phyloP scores from a whole-genome alignment of 2,888 invertebrate species.

The Nomada lathburiana region DNA sequence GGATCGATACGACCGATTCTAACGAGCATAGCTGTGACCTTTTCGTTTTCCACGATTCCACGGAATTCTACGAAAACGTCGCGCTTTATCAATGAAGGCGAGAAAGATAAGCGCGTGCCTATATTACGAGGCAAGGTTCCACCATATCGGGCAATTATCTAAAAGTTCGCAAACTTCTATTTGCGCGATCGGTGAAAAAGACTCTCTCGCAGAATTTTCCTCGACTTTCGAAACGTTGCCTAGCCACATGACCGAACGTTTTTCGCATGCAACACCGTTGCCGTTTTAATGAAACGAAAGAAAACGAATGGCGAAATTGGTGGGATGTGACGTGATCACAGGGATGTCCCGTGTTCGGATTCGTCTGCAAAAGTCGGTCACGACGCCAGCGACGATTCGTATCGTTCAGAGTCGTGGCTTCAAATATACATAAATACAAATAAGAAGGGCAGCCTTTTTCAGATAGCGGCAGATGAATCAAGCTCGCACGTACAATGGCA shows the following conservation, averaged over 20 bases:
- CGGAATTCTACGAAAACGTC: not conserved
- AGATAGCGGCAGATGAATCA: conserved; percentile 49
- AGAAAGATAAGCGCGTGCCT: too few relatives aligned
- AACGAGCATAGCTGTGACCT: too few relatives aligned
- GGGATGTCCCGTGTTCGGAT: not conserved
- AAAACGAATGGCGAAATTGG: not conserved
- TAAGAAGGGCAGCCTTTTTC: conserved; percentile 47
- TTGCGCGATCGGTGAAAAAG: not conserved
- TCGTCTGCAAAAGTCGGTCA: conserved; percentile 39
- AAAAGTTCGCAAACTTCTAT: not conserved
- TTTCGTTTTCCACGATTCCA: not conserved
- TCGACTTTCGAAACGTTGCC: too few relatives aligned
- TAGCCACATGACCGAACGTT: too few relatives aligned
- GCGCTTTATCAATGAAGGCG: too few relatives aligned
- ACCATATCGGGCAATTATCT: too few relatives aligned
- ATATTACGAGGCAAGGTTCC: too few relatives aligned
- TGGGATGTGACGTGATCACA: conserved; percentile 6
- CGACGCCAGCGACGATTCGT: conserved; percentile 7
- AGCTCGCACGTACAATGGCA: conserved; percentile 20
- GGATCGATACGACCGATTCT: too few relatives aligned
- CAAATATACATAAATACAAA: conserved; percentile 57
- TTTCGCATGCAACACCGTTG: too few relatives aligned
- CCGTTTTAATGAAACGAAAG: not conserved
- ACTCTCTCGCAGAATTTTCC: too few relatives aligned
- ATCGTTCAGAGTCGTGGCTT: conserved; percentile 27